Evolutionary conservation across 2,797 vertebrate genomes (phyloP), one percentile per base, ranked within the genome.

Genomic region (Echiichthys vipera): DNA sequence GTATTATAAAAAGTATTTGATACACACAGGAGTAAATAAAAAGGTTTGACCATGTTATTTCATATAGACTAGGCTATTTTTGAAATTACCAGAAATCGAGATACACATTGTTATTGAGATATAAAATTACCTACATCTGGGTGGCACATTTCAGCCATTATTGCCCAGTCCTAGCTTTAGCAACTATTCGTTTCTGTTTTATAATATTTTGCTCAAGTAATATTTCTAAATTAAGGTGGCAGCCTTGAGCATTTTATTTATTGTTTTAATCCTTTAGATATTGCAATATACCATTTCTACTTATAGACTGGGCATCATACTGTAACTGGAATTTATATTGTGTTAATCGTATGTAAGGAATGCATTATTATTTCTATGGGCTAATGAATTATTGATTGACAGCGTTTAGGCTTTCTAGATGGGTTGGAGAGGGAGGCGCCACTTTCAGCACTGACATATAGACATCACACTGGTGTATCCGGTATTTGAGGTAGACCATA

Each of bases 301-400:
- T 50, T n/a, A 20, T 59, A 13, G 55, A 36, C 63, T 59, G 27
- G 51, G 34, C 7, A 25, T 65, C 63, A 11, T 55, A 65, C 30
- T 66, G 43, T 37, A 57, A 22, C 43, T 36, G 32, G 20, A 73
- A 72, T 64, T 54, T 32, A 45, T 59, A 25, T 46, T 34, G 20
- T 49, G 25, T 70, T 70, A 75, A 83, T 73, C 70, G 67, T 45
- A 55, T 66, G 20, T 45, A 20, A 62, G 55, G 40, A 58, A 53
- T 51, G 11, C 32, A 53, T 76, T 14, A 53, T 76, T 14, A 50
- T 70, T 64, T 56, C 64, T 25, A 9, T 14, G 15, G 18, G 36
- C 59, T 71, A 54, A 20, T 88, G 64, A 80, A 77, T 84, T 81
- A 85, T 81, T 84, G 80, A 88, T 85, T 79, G 75, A 68, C 71